Evolutionary conservation across 2,888 invertebrate genomes (phyloP), one percentile per base, ranked within the genome.

Genomic region (Tachina lurida): DNA sequence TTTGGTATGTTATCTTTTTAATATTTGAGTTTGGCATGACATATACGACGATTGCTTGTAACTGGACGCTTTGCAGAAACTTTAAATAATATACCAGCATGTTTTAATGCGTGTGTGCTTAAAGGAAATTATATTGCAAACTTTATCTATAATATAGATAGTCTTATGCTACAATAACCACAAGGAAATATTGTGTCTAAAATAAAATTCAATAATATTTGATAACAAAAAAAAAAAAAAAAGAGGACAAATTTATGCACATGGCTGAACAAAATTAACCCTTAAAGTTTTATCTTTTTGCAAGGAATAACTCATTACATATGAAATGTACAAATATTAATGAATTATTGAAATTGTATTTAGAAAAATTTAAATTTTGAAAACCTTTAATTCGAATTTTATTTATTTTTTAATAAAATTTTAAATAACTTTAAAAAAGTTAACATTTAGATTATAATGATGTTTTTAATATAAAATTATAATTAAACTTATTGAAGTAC

Each of bases 111-210:
- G 17, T 41, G 68, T 54, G 1, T 39, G 39, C n/a, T 67, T 43
- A 76, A 67, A 56, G 56, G 31, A 70, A 62, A 60, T 78, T 68
- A 41, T 39, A 54, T 41, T 13, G 52, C 49, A 67, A 60, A 74
- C 43, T 58, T 75, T 79, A 84, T 84, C 43, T n/a, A 1, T 60
- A 56, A 43, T 31, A 60, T 80, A n/a, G n/a, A n/a, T 74, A 65
- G 60, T 62, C 76, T 80, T 58, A 80, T 80, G 84, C 84, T 63
- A 62, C 65, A 75, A 54, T 80, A 80, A 73, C 60, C 58, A 63
- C 65, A 77, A 83, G 31, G 31, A 83, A 54, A 73, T 45, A 22
- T 71, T 71, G 39, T 54, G n/a, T 10, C 60, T 60, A 62, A 54
- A 52, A 10, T 65, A 71, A 74, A 65, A 73, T 58, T 49, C 60